Evolutionary conservation across 2,888 invertebrate genomes (phyloP), one percentile per base, ranked within the genome.

Genomic region (Disparrhopalites patrizii): DNA sequence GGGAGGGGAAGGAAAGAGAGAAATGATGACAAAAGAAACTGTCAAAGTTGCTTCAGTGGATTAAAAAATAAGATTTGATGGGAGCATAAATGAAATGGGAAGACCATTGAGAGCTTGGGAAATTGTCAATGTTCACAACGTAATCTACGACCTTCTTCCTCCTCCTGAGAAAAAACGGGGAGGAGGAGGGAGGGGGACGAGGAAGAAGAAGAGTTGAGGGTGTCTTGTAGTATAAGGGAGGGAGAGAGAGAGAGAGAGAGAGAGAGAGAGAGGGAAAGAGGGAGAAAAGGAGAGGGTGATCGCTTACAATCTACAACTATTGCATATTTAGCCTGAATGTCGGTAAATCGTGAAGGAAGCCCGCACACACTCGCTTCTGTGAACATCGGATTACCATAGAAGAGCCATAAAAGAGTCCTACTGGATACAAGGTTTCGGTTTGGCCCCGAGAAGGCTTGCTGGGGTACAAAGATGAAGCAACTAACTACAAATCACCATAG

Each of bases 351-450:
- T 61, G 61, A 61, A 61, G 20, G 61, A 50, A 61, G 50, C 61
- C 61, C 36, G 52, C 31, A 61, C 40, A 18, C 54, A 54, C 52
- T 61, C 60, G 64, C 56, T 67, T 67, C 67, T 56, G 31, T 63
- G 67, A 67, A 57, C 58, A 63, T 64, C 52, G 66, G 65, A 69
- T 71, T 71, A 69, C 68, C 71, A 71, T 70, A 69, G 67, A 58
- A 68, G 65, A 65, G 66, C 67, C 68, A 71, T 71, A 71, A 71
- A 71, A 70, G 71, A 62, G 62, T 67, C 62, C 63, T 55, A 62
- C 57, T 60, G 66, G 61, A 67, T 30, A 60, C 20, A 60, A 60
- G 60, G 52, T 60, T 52, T 65, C 40, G 31, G 50, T 51, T 61
- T 61, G 51, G 51, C 50, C 38, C 31, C 57, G 25, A 57, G 20